Base-by-base conservation (phyloP, 2,113 vertebrate genomes). In the Myocastor coypus region DNA sequence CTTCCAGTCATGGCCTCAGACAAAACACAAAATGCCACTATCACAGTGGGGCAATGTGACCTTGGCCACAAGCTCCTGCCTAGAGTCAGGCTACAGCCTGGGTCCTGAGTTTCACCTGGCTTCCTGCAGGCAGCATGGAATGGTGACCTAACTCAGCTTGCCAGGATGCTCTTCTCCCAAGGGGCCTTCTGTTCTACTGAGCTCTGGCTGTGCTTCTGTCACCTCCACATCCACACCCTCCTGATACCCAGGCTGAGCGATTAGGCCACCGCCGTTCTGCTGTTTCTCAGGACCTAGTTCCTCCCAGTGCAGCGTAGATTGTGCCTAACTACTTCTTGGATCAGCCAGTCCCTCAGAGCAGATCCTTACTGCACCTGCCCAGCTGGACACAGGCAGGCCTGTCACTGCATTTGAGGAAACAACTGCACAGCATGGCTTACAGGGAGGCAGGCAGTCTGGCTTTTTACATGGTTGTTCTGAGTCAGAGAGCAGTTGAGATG, bases 271-370 rank as follows among this genome's bases (percentile, higher is more conserved):
- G 1, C 66, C 7, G 30, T 68, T 14, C 66, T 68, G 32, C 5
- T 66, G 61, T 42, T 52, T 28, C 3, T 2, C 16, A 77, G 82
- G 52, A 69, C 22, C 2, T 13, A 1, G 13, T 30, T 3, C 20
- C 30, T 46, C 30, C 26, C 11, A n/a, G n/a, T 19, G n/a, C n/a
- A 4, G 32, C 66, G 17, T 34, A 26, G 2, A 14, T 7, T 32
- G 2, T 2, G 24, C 20, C 22, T 0, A 26, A 7, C 52, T 8
- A 2, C 11, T 68, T 68, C 30, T 30, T 68, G 64, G 9, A 8
- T 16, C 14, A 17, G 17, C 55, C 4, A 14, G 71, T 50, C 66
- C 22, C 30, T 16, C 20, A 28, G 66, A 64, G 50, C 24, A 4
- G 40, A 59, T 10, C 52, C 9, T 20, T 17, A 28, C 42, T 37